These are phyloP conservation scores for Toxostoma redivivum DNA, from an alignment of 2,113 vertebrate genomes.

Conservation along the genomic window DNA sequence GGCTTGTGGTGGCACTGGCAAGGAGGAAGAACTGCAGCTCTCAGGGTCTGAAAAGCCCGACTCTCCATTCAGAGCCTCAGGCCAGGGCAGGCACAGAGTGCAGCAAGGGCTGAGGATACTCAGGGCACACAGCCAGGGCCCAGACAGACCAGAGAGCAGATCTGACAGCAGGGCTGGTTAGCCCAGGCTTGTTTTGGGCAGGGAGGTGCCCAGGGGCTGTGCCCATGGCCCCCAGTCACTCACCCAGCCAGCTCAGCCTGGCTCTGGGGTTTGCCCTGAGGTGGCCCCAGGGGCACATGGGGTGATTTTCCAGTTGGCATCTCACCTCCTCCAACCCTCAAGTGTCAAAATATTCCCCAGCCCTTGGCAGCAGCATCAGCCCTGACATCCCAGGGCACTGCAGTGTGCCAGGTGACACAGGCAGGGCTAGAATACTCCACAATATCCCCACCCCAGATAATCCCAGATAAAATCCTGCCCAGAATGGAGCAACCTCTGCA, in stretches of 20 bases:
- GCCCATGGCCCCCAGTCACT: not conserved
- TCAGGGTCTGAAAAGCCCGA: not conserved
- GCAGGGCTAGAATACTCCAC: not conserved
- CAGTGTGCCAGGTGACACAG: not conserved
- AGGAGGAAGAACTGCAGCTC: not conserved
- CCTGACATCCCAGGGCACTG: rapidly evolving
- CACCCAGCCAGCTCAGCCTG: not conserved
- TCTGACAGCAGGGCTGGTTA: not conserved
- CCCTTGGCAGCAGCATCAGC: rapidly evolving
- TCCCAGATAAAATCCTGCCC: not conserved
- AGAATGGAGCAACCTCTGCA: not conserved
- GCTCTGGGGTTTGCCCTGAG: not conserved
- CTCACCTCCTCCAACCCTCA: not conserved
- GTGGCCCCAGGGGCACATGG: not conserved
- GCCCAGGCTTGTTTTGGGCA: not conserved
- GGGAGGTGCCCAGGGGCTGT: not conserved
- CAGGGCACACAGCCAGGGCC: not conserved
- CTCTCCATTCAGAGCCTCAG: not conserved
- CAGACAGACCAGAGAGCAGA: not conserved
- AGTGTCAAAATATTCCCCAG: not conserved
- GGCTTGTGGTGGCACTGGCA: not conserved
- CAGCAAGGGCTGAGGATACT: not conserved
- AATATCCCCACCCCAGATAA: not conserved
- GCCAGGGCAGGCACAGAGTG: not conserved
- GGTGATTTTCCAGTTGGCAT: not conserved